Evolutionary conservation across 2,888 invertebrate genomes (phyloP).

Genomic region (Tenthredo notha): DNA sequence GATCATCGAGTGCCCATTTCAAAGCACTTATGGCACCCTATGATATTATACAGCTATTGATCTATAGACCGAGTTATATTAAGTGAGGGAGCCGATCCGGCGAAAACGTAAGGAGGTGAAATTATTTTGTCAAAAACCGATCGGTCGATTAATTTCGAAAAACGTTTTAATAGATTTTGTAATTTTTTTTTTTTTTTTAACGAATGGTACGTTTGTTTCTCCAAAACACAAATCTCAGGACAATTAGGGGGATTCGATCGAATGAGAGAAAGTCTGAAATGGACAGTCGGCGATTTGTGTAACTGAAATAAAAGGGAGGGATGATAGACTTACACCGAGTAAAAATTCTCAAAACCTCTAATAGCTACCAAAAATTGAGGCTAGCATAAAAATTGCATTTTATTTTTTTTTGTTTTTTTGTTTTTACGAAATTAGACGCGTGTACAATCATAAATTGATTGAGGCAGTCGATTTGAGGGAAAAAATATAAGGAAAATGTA

Average conservation of each 20-base stretch:
- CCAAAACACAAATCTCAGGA: neutral
- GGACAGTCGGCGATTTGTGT: neutral
- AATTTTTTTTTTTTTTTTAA: neutral
- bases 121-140: neutral
- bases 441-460: neutral
- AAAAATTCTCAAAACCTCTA: neutral
- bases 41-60: conserved; percentile 10
- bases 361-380: neutral
- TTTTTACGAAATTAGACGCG: neutral
- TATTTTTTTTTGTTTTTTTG: no score
- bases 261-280: neutral
- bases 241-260: neutral
- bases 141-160: neutral
- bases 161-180: neutral
- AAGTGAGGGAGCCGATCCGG: neutral
- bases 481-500: neutral
- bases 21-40: neutral
- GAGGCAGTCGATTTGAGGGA: neutral
- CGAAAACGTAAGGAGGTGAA: neutral
- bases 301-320: neutral
- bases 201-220: neutral
- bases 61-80: neutral
- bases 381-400: neutral
- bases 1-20: conserved; percentile 13
- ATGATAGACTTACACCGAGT: neutral